phyloP scores from a whole-genome alignment of 2,113 vertebrate genomes.

The Polyodon spathula region DNA sequence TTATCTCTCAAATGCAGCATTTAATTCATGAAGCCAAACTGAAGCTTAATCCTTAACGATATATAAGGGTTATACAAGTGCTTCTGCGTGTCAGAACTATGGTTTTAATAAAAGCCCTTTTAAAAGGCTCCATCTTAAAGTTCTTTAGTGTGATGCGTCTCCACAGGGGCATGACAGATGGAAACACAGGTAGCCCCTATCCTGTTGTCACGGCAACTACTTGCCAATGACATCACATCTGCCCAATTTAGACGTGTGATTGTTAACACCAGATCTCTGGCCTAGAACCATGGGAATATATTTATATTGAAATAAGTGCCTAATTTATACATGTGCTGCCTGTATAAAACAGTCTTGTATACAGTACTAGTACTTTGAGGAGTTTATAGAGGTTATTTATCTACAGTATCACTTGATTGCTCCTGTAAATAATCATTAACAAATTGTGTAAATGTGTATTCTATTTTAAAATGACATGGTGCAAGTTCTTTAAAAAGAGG shows the following conservation, averaged over 20 bases:
- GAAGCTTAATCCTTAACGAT: no score
- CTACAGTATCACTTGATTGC: no score
- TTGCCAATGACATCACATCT: slow-evolving; percentile 34
- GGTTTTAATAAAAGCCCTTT: slow-evolving; percentile 27
- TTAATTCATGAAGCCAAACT: no score
- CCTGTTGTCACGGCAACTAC: slow-evolving; percentile 51
- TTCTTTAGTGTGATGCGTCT: slow-evolving; percentile 50
- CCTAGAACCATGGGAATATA: slow-evolving; percentile 19
- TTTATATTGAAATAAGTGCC: background rate
- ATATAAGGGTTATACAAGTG: no score
- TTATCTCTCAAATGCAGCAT: no score
- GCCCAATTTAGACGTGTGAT: slow-evolving; percentile 34
- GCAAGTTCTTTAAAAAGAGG: no score
- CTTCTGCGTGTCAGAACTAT: no score
- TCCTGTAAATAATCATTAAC: no score
- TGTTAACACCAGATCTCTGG: slow-evolving; percentile 36
- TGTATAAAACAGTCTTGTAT: background rate
- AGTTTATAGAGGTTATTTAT: no score
- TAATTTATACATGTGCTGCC: background rate
- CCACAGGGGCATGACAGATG: slow-evolving; percentile 30
- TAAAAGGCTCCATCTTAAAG: slow-evolving; percentile 46
- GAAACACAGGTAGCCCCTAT: slow-evolving; percentile 38
- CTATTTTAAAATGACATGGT: no score
- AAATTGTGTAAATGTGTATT: background rate
- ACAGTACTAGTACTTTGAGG: background rate